Base-by-base conservation (phyloP, 1,140 invertebrate genomes). In the Conus ventricosus region DNA sequence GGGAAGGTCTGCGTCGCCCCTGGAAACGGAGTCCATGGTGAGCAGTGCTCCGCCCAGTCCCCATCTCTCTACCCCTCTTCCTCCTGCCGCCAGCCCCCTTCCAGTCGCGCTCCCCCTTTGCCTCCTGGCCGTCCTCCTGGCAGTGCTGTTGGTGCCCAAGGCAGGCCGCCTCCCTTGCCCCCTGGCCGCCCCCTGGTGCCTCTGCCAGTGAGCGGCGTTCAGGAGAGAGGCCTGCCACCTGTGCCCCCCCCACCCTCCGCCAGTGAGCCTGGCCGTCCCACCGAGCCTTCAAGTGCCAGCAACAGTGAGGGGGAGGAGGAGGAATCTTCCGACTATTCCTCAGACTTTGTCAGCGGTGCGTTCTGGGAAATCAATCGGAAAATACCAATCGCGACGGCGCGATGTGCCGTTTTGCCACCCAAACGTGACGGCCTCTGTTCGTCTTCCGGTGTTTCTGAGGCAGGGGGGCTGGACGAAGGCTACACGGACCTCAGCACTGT, bases 331-430 rank as follows among this genome's bases (percentile, higher is more conserved):
- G 85, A 86, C 25, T 87, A 87, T 78, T 87, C 85, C 51, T 87
- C 85, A 17, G 85, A 87, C 57, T 87, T 87, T 57, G 75, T 87
- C 85, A 87, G 85, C 75, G 85, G 75, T 13, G 85, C 85, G 13
- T 87, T 87, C 23, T 87, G 85, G 85, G 85, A 87, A 11, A 87
- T 87, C 53, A 87, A 87, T 27, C 85, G 85, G 8, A 75, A 78
- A 87, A 87, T 39, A 13, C 85, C 85, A 8, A 53, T 87, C n/a
- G 71, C 85, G 10, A 57, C 85, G 1, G 85, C 85, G 23, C 27
- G 85, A 5, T 60, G 23, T 78, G 54, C 75, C 0, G 11, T 80
- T 6, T 57, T 87, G 85, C 53, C 75, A 17, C 11, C 10, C 13
- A 85, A 53, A 85, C 4, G 13, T 15, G 15, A 6, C 25, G 60